Percentiles rank a stretch among this genome's conserved stretches.
phyloP scores from a whole-genome alignment of 2,113 vertebrate genomes.

The human region DNA sequence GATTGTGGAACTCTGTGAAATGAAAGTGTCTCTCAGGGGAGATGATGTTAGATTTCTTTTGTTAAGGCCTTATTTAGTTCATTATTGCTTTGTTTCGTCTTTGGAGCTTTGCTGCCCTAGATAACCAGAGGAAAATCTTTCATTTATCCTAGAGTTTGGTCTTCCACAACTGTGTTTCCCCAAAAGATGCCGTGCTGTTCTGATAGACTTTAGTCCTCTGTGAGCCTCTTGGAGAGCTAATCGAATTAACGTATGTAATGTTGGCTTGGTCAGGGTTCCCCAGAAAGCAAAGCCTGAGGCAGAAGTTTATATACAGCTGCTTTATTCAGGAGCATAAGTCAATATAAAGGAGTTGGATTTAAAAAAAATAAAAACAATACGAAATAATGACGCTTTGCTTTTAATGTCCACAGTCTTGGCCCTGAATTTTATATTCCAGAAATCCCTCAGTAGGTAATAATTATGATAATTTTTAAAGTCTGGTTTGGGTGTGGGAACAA shows the following conservation, averaged over 20 bases:
- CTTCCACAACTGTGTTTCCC: background rate
- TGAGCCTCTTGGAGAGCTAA: background rate
- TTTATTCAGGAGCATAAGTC: background rate
- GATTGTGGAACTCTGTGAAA: background rate
- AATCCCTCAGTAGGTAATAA: slow-evolving; percentile 16
- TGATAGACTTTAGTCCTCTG: background rate
- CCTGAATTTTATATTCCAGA: slow-evolving; percentile 51
- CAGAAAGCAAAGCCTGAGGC: background rate
- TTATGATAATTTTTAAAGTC: slow-evolving; percentile 3
- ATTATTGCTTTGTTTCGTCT: background rate
- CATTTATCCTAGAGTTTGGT: background rate
- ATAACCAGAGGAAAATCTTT: slow-evolving; percentile 12
- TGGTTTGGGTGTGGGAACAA: slow-evolving; percentile 6
- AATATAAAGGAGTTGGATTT: background rate
- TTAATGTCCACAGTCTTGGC: background rate
- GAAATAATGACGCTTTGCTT: slow-evolving; percentile 31
- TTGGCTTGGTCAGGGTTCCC: background rate
- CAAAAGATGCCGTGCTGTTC: background rate
- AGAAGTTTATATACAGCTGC: background rate
- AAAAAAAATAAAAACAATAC: background rate
- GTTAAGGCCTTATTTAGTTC: background rate
- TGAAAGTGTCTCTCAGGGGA: background rate
- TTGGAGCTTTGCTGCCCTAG: background rate
- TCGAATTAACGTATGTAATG: background rate
- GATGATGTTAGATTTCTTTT: background rate